Conservation (phyloP, 2,888 invertebrate genomes). For the Teleiodes luculella region DNA sequence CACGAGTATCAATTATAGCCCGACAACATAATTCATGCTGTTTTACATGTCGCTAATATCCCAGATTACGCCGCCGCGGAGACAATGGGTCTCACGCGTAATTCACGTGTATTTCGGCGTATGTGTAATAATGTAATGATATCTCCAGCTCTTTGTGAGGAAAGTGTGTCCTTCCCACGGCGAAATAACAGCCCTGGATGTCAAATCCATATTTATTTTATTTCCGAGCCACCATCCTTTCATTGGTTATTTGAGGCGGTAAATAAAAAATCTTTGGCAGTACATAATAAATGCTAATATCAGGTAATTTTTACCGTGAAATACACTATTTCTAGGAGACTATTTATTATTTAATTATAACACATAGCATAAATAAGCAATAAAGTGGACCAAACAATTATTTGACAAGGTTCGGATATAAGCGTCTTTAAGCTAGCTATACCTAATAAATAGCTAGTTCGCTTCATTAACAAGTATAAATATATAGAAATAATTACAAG, state of each 20-base stretch:
- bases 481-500: background rate
- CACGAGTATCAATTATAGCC: constrained; percentile 11
- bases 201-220: constrained; percentile 2
- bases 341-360: too few species aligned
- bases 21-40: constrained; percentile 23
- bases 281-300: too few species aligned
- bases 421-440: too few species aligned
- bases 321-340: too few species aligned
- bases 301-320: too few species aligned
- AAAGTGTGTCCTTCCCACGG: constrained; percentile 61
- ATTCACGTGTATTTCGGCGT: constrained; percentile 65
- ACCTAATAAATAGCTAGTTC: too few species aligned
- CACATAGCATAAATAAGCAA: too few species aligned
- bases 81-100: constrained; percentile 71
- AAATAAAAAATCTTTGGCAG: too few species aligned
- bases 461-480: background rate
- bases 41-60: constrained; percentile 31
- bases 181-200: constrained; percentile 7
- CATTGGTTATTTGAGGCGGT: too few species aligned
- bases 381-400: too few species aligned
- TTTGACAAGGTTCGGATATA: too few species aligned
- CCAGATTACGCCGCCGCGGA: constrained; percentile 55
- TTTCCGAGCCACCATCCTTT: background rate
- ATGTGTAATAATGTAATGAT: constrained; percentile 60
- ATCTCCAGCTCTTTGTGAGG: constrained; percentile 55